phyloP scores from a whole-genome alignment of 1,140 invertebrate species.

The Apis dorsata region DNA sequence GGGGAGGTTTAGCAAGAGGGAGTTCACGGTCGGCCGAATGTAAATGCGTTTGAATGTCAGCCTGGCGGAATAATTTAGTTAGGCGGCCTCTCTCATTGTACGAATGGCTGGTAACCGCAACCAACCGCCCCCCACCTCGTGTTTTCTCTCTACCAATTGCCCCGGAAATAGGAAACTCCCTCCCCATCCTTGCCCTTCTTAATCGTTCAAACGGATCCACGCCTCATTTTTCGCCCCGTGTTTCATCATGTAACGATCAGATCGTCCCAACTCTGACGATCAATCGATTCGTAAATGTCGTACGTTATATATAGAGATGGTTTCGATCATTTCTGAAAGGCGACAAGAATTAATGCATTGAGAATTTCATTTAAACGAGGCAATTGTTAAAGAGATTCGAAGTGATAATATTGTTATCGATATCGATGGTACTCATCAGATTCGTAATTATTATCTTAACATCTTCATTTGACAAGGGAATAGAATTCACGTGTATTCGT shows the following conservation, averaged over 20 bases:
- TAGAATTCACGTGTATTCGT: too few relatives aligned
- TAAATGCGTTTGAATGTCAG: slow-evolving; percentile 59
- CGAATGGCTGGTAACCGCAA: slow-evolving; percentile 48
- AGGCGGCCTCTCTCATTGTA: slow-evolving; percentile 57
- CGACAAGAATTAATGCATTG: too few relatives aligned
- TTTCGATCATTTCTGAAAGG: too few relatives aligned
- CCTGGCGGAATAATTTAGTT: slow-evolving; percentile 66
- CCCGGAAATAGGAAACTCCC: slow-evolving; percentile 2
- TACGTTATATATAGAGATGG: too few relatives aligned
- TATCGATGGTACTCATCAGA: too few relatives aligned
- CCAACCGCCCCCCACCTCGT: slow-evolving; percentile 18
- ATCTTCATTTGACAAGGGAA: too few relatives aligned
- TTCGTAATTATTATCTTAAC: too few relatives aligned
- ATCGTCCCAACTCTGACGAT: not conserved
- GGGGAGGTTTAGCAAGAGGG: not conserved
- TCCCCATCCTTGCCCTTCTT: not conserved
- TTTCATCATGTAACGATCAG: not conserved
- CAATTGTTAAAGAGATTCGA: too few relatives aligned
- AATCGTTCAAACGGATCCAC: slow-evolving; percentile 2
- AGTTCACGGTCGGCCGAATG: slow-evolving; percentile 41
- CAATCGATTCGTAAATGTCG: not conserved
- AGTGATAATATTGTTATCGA: too few relatives aligned
- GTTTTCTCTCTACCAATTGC: slow-evolving; percentile 41
- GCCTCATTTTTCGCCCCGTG: not conserved
- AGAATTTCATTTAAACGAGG: too few relatives aligned